These are phyloP conservation scores for Rana temporaria DNA, from an alignment of 2,113 vertebrate genomes.

Conservation along the genomic window DNA sequence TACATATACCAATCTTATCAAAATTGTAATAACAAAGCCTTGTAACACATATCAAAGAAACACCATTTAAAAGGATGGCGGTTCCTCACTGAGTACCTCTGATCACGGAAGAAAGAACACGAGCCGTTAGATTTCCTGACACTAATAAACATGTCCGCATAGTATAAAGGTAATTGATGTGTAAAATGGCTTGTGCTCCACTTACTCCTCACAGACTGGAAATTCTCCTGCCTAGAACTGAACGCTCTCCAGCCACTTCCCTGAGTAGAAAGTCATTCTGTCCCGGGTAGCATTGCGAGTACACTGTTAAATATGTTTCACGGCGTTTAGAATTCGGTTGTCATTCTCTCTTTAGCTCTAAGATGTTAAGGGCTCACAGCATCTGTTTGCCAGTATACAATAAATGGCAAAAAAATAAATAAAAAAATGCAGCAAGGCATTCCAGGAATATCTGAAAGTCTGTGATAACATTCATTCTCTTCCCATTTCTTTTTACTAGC, in stretches of 20 bases:
- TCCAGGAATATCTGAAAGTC: conserved; percentile 54
- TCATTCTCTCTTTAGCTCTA: conserved; percentile 26
- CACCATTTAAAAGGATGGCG: not conserved
- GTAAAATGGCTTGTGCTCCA: not conserved
- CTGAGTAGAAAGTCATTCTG: not conserved
- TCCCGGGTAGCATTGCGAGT: not conserved
- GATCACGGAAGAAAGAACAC: not conserved
- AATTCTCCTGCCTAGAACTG: not conserved
- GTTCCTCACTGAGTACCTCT: not conserved
- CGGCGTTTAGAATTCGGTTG: conserved; percentile 17
- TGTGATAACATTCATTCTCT: conserved; percentile 50
- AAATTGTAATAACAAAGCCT: not conserved
- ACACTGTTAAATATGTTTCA: conserved; percentile 19
- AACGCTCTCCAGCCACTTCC: not conserved
- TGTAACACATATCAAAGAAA: not conserved
- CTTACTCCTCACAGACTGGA: not conserved
- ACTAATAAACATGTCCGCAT: not conserved
- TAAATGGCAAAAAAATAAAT: conserved; percentile 19
- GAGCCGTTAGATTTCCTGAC: not conserved
- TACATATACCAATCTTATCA: not conserved
- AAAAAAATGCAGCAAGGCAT: conserved; percentile 25
- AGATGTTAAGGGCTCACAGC: conserved; percentile 41
- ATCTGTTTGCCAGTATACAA: conserved; percentile 50
- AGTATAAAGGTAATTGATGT: not conserved
- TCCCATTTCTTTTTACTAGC: conserved; percentile 40